Evolutionary conservation across 2,888 invertebrate genomes (phyloP), one percentile per base, ranked within the genome.

Genomic region (Xestia c-nigrum): DNA sequence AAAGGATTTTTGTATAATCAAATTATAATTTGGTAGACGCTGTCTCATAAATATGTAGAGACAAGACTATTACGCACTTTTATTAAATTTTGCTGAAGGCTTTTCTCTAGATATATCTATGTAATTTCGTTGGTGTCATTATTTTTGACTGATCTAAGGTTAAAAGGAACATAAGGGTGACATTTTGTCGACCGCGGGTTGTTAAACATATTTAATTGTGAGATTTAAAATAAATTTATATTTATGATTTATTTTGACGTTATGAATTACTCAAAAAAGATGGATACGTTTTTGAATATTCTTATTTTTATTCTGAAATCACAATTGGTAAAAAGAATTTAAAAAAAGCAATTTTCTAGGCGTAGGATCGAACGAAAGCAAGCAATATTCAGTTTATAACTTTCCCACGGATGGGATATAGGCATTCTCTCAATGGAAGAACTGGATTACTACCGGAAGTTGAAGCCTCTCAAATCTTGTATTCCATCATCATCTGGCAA

Each of bases 31-130:
- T 87, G 55, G 74, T 79, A 74, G 78, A 86, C 80, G 73, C 57
- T 78, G 70, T 72, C 85, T 87, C 81, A 87, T 87, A 87, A 87
- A 87, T 87, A 87, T 87, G 79, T 81, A 87, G 65, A 66, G 14
- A 31, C 70, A 76, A 47, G 43, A 75, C 76, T 80, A 85, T 77
- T 71, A 78, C 80, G 74, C 72, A 76, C n/a, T 79, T 83, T 77
- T 83, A 86, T 86, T 81, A 87, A 83, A 86, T 87, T 86, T 70
- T 31, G 40, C 47, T 64, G 57, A 74, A 78, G 57, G 71, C 63
- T 76, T 69, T 76, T 74, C 46, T 43, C 55, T 52, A 65, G 66
- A 83, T 72, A 71, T 76, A 68, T 78, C 59, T 76, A 47, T 68
- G 50, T 84, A 75, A 74, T 83, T 74, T 78, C 59, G 12, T 64